These are phyloP conservation scores for Watsonalla binaria DNA, from an alignment of 2,888 invertebrate species.

Conservation along the genomic window DNA sequence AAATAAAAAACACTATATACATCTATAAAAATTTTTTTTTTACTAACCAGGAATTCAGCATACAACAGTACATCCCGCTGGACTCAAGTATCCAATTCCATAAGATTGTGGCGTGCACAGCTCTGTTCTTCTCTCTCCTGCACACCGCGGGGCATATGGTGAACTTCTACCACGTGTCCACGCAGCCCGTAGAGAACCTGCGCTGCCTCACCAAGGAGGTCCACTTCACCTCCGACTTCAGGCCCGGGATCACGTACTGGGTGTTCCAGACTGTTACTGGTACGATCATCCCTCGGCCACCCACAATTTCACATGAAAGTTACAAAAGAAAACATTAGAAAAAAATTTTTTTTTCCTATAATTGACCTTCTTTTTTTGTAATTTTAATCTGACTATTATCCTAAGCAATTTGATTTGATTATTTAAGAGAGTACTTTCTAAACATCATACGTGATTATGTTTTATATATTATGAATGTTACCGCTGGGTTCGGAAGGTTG, in stretches of 20 bases:
- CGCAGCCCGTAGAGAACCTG: slow-evolving; percentile 95
- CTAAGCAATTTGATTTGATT: too few species aligned
- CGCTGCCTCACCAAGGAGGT: slow-evolving; percentile 95
- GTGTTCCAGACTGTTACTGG: slow-evolving; percentile 96
- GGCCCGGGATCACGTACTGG: slow-evolving; percentile 97
- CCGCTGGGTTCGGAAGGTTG: too few species aligned
- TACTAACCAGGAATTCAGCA: slow-evolving; percentile 90
- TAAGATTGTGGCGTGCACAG: slow-evolving; percentile 97
- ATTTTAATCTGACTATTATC: too few species aligned
- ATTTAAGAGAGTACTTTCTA: too few species aligned
- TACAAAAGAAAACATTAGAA: too few species aligned
- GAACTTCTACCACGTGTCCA: slow-evolving; percentile 98
- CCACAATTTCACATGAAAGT: not conserved
- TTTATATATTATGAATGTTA: too few species aligned
- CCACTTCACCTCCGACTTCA: slow-evolving; percentile 95
- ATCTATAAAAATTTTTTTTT: too few species aligned
- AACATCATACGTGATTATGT: too few species aligned
- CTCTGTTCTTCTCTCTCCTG: slow-evolving; percentile 93
- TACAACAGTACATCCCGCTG: slow-evolving; percentile 95
- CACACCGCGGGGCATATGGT: slow-evolving; percentile 97
- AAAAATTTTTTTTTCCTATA: too few species aligned
- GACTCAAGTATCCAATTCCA: slow-evolving; percentile 98
- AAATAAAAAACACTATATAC: too few species aligned
- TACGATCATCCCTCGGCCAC: slow-evolving; percentile 40
- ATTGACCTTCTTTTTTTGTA: too few species aligned